Base-by-base conservation (phyloP, 1,140 invertebrate genomes). In the Aphelenchoides avenae region DNA sequence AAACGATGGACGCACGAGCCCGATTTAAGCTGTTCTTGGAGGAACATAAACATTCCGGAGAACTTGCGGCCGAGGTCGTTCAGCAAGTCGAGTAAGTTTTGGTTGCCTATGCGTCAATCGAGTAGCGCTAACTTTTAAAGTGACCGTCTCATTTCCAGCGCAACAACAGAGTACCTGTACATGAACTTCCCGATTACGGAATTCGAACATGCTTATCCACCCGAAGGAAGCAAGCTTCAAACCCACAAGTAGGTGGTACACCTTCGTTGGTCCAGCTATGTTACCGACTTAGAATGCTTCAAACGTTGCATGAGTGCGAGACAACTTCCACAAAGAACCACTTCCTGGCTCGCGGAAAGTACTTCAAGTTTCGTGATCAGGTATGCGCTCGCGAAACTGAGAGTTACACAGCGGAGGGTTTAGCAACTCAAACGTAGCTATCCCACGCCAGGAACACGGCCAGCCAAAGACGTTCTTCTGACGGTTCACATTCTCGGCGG, bases 351-450 rank as follows among this genome's bases (percentile, higher is more conserved):
- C 64, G 58, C 30, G 49, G 64, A 24, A 73, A 71, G 51, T 70
- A 70, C 36, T 70, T 66, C 48, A 68, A 70, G 44, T 68, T 52
- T 36, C 41, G 56, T 33, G 61, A 66, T 15, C 36, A 40, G 42
- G 67, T 57, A 22, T 63, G 18, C 26, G 5, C 48, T 64, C n/a
- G n/a, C n/a, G n/a, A n/a, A n/a, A n/a, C n/a, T n/a, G n/a, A n/a
- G n/a, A n/a, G n/a, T n/a, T n/a, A n/a, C n/a, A n/a, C n/a, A n/a
- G n/a, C n/a, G n/a, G n/a, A n/a, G n/a, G n/a, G n/a, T 57, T 24
- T 24, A 63, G 63, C 62, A 64, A 39, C 44, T 65, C n/a, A 15
- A 36, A 18, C 37, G 57, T 3, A 27, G 26, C 13, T 69, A 60
- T 22, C 27, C 63, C 5, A 27, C 47, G n/a, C 20, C 24, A 5